A percentile compares a stretch with the other conserved stretches of the same genome.
These are phyloP conservation scores for Philereme vetulata DNA, from an alignment of 2,888 invertebrate species.

Conservation along the genomic window DNA sequence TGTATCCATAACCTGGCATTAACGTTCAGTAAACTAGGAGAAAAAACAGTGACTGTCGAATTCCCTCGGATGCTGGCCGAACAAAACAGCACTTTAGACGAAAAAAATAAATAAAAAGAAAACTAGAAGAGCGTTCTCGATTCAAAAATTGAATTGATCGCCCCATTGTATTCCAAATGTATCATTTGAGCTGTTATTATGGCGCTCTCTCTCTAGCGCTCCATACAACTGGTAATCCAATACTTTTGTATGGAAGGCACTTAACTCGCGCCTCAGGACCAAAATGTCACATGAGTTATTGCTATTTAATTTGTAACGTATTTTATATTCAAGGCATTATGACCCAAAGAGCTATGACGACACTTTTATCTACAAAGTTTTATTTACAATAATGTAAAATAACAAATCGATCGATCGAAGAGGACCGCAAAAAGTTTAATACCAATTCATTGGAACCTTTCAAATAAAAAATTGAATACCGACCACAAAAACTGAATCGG, in stretches of 20 bases:
- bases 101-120: constrained; percentile 67
- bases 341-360: constrained; percentile 35
- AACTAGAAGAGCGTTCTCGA: constrained; percentile 83
- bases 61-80: constrained; percentile 79
- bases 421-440: constrained; percentile 62
- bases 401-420: constrained; percentile 56
- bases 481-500: constrained; percentile 79
- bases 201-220: constrained; percentile 74
- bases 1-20: constrained; percentile 63
- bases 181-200: constrained; percentile 84
- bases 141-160: constrained; percentile 85
- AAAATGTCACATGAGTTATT: constrained; percentile 62
- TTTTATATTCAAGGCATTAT: constrained; percentile 48
- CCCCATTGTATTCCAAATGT: constrained; percentile 84
- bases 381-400: constrained; percentile 33
- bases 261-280: constrained; percentile 66
- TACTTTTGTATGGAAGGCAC: constrained; percentile 83
- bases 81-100: constrained; percentile 84
- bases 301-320: constrained; percentile 62
- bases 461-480: constrained; percentile 58
- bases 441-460: constrained; percentile 60
- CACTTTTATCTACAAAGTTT: constrained; percentile 12
- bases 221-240: constrained; percentile 81
- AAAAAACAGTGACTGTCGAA: constrained; percentile 83
- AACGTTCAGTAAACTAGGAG: constrained; percentile 68